Base-by-base conservation (phyloP, 2,113 vertebrate species). In the Egretta garzetta region DNA sequence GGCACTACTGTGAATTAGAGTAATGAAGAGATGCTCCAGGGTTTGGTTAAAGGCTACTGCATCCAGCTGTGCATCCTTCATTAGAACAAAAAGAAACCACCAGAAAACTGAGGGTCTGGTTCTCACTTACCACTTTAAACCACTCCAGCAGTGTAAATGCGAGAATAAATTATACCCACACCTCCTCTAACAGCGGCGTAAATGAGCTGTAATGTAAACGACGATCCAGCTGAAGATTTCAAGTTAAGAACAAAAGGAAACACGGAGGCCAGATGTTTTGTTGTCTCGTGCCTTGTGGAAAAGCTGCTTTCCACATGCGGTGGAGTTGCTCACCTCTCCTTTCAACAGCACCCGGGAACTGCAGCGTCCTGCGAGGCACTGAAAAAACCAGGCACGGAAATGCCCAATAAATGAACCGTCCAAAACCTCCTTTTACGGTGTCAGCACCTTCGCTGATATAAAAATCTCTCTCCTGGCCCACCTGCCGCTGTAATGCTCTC, bases 31-130 rank as follows among this genome's bases (percentile, higher is more conserved):
- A 91, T 64, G 80, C 93, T 94, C 68, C 8, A 23, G 82, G 82
- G 82, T 50, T 96, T 89, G 86, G 88, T 80, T 82, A 91, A 91
- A 96, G 83, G 88, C 86, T 60, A 66, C 73, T 37, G 53, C 49
- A 81, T 72, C 95, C 95, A 93, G 88, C 92, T 89, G 92, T 19
- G 90, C 73, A 32, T 52, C 80, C 73, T 52, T 85, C 96, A 37
- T 53, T 33, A 67, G 53, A 76, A 91, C 73, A 92, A 59, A 80
- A 84, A 64, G 85, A 79, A 93, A 75, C 39, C 64, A 55, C 24
- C 45, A 53, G 33, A 75, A 95, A 81, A 86, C 22, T 1, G 8
- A 95, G 70, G 83, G 60, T 35, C 86, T 93, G 91, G 85, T 79
- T 70, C 95, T 80, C 83, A 30, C 62, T 84, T 50, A 50, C 52